phyloP scores from a whole-genome alignment of 2,113 vertebrate species.

The Callipepla californica region DNA sequence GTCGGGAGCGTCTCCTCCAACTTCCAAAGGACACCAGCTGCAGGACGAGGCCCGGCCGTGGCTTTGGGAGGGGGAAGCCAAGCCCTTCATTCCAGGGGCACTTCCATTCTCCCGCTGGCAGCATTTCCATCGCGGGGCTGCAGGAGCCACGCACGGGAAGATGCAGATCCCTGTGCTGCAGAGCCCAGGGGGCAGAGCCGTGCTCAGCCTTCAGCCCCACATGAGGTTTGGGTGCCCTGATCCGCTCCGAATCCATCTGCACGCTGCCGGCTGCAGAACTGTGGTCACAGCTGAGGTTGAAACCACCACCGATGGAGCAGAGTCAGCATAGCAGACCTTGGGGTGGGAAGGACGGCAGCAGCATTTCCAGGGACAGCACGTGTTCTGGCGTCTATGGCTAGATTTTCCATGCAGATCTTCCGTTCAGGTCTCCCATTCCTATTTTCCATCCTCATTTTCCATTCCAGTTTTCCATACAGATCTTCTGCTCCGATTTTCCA shows the following conservation, averaged over 20 bases:
- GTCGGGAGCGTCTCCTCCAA: not conserved
- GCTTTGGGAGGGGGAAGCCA: not conserved
- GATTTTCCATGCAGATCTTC: not conserved
- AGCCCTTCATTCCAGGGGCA: not conserved
- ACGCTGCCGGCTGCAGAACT: not conserved
- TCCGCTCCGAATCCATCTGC: not conserved
- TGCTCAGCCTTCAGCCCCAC: not conserved
- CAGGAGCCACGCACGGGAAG: not conserved
- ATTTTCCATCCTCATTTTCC: too few relatives aligned
- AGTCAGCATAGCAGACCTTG: not conserved
- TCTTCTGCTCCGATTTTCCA: too few relatives aligned
- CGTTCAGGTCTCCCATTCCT: too few relatives aligned
- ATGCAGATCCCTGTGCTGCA: not conserved
- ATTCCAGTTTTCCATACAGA: too few relatives aligned
- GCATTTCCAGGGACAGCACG: not conserved
- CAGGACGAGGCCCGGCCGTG: fast-evolving
- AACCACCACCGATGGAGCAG: not conserved
- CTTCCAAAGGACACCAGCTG: not conserved
- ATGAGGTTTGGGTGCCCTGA: fast-evolving
- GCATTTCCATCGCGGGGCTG: not conserved
- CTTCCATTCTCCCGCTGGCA: not conserved
- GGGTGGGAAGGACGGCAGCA: too few relatives aligned
- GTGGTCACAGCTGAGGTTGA: not conserved
- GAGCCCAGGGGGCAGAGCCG: fast-evolving
- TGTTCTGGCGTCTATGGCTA: fast-evolving